These are phyloP conservation scores for Amblyopsis hoosieri DNA, from an alignment of 2,797 vertebrate genomes.

Conservation along the genomic window DNA sequence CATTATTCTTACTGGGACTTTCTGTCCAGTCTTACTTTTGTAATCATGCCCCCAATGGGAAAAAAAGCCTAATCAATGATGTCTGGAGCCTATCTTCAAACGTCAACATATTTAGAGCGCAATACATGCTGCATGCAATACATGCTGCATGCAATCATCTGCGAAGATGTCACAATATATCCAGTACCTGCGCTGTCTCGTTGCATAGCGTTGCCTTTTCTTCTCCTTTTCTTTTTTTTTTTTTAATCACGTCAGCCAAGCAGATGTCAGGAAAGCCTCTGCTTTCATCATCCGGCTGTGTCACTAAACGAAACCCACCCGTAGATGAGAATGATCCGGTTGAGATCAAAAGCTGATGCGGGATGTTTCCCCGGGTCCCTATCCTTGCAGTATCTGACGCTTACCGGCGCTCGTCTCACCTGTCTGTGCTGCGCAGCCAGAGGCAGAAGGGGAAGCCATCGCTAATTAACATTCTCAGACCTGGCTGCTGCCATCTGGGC, in stretches of 20 bases:
- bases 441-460: slow-evolving; percentile 49
- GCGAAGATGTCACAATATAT: slow-evolving; percentile 23
- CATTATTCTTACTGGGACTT: background rate
- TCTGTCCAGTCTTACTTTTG: background rate
- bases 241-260: slow-evolving; percentile 36
- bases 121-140: slow-evolving; percentile 14
- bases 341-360: slow-evolving; percentile 56
- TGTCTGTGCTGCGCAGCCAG: slow-evolving; percentile 39
- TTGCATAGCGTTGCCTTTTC: slow-evolving; percentile 17
- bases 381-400: slow-evolving; percentile 50
- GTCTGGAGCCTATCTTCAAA: slow-evolving; percentile 13
- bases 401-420: slow-evolving; percentile 40
- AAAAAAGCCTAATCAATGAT: background rate
- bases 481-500: slow-evolving; percentile 56
- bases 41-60: background rate
- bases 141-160: slow-evolving; percentile 15
- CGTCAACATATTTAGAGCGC: slow-evolving; percentile 5
- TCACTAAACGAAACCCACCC: slow-evolving; percentile 65
- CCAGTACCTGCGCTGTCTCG: background rate
- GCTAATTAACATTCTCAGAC: slow-evolving; percentile 71
- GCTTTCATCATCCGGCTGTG: slow-evolving; percentile 59
- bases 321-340: slow-evolving; percentile 56
- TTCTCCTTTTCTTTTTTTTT: slow-evolving; percentile 22
- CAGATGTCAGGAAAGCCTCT: slow-evolving; percentile 35
- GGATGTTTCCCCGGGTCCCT: slow-evolving; percentile 43